Conservation (phyloP, 2,797 vertebrate species). For the Simalia tracyae region DNA sequence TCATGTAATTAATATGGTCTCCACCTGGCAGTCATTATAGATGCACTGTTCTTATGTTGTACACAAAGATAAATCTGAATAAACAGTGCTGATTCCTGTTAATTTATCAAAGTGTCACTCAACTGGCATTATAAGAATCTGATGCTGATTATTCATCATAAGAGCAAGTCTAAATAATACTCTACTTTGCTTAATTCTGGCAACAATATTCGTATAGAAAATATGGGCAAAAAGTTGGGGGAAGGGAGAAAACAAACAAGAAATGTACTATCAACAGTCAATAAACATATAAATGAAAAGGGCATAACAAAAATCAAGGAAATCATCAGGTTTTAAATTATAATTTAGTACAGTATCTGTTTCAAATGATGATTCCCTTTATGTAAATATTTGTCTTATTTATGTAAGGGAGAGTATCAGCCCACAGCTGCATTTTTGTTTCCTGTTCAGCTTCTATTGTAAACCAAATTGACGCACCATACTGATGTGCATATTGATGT, state of each 20-base stretch:
- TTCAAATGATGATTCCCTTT: conserved; percentile 23
- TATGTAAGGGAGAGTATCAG: conserved; percentile 20
- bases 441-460: conserved; percentile 27
- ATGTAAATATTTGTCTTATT: conserved; percentile 36
- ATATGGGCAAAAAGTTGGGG: conserved; percentile 1
- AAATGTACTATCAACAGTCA: conserved; percentile 13
- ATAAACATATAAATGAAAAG: conserved; percentile 31
- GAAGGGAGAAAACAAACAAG: conserved; percentile 16
- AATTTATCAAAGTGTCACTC: conserved; percentile 35
- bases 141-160: conserved; percentile 20
- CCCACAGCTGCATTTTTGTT: conserved; percentile 35
- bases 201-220: conserved; percentile 7
- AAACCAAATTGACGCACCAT: conserved; percentile 22
- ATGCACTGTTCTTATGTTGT: conserved; percentile 1
- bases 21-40: conserved; percentile 18
- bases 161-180: conserved; percentile 30
- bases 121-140: conserved; percentile 24
- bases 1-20: background rate
- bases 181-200: conserved; percentile 14
- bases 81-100: background rate
- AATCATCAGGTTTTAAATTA: conserved; percentile 15
- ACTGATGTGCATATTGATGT: background rate
- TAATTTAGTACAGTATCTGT: background rate
- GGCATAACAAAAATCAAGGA: conserved; percentile 31
- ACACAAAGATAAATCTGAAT: conserved; percentile 24